A percentile compares a stretch with the other conserved stretches of the same genome.
Conservation (phyloP, 2,113 vertebrate species). For the sheep (Ovis aries) region ARS-UI_Ramb_v3.0 NC_056055.1:117711501-117712000, state of each 20-base stretch:
- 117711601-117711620: not conserved
- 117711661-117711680: not conserved
- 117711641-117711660: not conserved
- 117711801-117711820: not conserved
- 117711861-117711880: not conserved
- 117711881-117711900: not conserved
- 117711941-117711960: not conserved
- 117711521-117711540: not conserved
- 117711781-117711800: not conserved
- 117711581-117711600: not conserved
- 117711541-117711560: not conserved
- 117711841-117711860: not conserved
- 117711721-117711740: not conserved
- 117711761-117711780: not conserved
- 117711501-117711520: not conserved
- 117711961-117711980: not conserved
- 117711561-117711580: not conserved
- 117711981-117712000: not conserved
- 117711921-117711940: not conserved
- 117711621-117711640: not conserved
- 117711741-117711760: not conserved
- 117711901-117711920: not conserved
- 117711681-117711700: not conserved
- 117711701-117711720: not conserved
- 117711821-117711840: not conserved